Conservation (phyloP, 2,888 invertebrate species). For the Tuberolachnus salignus region DNA sequence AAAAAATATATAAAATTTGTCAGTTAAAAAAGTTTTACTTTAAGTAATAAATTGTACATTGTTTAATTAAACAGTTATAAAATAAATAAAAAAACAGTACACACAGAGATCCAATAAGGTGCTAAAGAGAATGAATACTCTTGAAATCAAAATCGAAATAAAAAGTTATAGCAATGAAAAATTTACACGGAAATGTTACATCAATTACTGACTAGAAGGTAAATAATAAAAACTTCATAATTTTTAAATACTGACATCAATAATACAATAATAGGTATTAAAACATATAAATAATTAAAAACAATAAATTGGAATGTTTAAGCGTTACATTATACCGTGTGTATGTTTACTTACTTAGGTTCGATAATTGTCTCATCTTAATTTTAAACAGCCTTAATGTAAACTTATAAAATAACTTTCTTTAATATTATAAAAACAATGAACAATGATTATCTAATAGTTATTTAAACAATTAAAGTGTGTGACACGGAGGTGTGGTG, state of each 20-base stretch:
- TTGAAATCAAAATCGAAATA: background rate
- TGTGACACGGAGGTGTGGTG: constrained; percentile 15
- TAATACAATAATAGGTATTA: constrained; percentile 1
- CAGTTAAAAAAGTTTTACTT: background rate
- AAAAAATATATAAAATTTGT: background rate
- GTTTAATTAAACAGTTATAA: background rate
- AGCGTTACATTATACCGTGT: constrained; percentile 28
- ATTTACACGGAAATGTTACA: background rate
- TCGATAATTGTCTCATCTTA: constrained; percentile 1
- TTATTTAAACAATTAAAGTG: constrained; percentile 20
- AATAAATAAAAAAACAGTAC: background rate
- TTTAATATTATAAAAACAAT: background rate
- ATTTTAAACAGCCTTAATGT: constrained; percentile 32
- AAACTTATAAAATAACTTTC: constrained; percentile 18
- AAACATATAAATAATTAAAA: constrained; percentile 21
- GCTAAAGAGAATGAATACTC: constrained; percentile 10
- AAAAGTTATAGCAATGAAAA: constrained; percentile 11
- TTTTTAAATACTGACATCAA: constrained; percentile 38
- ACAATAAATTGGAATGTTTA: constrained; percentile 41
- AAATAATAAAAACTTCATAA: constrained; percentile 18
- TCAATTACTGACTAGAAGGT: constrained; percentile 50
- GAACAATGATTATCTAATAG: constrained; percentile 10
- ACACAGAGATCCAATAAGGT: constrained; percentile 30
- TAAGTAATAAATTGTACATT: background rate
- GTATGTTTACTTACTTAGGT: constrained; percentile 34